A percentile compares a stretch with the other conserved stretches of the same genome.
Conservation (phyloP, 2,113 vertebrate species). For the Ivindomyrus marchei region DNA sequence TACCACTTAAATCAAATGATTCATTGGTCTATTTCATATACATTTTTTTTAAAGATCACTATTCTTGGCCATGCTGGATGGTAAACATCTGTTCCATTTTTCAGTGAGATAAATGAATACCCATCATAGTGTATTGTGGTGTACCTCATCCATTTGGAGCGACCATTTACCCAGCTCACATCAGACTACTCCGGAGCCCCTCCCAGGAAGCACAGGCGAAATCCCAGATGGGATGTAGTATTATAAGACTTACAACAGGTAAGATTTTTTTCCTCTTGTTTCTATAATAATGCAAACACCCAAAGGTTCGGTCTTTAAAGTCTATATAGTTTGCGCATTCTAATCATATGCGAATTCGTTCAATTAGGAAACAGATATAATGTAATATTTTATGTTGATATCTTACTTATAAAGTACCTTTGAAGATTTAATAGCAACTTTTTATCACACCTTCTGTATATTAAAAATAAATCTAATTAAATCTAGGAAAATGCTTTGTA, state of each 20-base stretch:
- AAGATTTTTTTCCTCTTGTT: not conserved
- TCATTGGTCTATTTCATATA: not conserved
- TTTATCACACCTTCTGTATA: not conserved
- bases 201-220: not conserved
- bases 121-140: not conserved
- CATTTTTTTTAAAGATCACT: not conserved
- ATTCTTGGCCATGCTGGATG: not conserved
- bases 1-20: not conserved
- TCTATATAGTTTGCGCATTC: not conserved
- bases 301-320: not conserved
- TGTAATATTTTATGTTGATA: not conserved
- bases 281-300: not conserved
- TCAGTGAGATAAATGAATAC: not conserved
- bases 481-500: not conserved
- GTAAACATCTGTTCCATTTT: not conserved
- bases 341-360: not conserved
- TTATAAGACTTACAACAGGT: not conserved
- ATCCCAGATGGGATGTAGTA: not conserved
- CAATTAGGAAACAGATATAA: not conserved
- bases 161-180: not conserved
- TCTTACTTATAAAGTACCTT: not conserved
- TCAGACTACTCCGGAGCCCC: not conserved
- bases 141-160: not conserved
- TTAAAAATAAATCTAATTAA: not conserved
- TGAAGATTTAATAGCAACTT: not conserved